These are phyloP conservation scores for Nemapogon koenigi DNA, from an alignment of 2,888 invertebrate species.

Conservation along the genomic window DNA sequence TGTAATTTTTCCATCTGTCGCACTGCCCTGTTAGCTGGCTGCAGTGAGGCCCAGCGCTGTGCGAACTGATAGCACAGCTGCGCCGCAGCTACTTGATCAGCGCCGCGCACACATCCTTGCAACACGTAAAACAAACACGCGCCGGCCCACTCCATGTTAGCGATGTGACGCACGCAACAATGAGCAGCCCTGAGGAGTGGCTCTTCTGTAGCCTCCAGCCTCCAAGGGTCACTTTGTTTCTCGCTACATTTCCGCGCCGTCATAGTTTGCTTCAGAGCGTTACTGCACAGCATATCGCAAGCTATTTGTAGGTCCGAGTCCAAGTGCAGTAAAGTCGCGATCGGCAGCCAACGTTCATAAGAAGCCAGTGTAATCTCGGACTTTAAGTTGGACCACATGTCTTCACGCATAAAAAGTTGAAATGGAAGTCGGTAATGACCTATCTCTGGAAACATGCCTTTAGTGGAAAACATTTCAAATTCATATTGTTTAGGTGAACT, in stretches of 20 bases:
- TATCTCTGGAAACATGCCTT: conserved; percentile 58
- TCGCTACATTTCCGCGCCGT: conserved; percentile 37
- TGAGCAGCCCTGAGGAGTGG: conserved; percentile 51
- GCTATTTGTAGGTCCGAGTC: conserved; percentile 50
- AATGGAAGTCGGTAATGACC: conserved; percentile 55
- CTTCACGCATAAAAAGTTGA: conserved; percentile 51
- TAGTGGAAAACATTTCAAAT: conserved; percentile 53
- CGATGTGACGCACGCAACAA: conserved; percentile 51
- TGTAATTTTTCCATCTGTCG: conserved; percentile 56
- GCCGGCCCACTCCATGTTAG: conserved; percentile 62
- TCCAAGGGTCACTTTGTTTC: conserved; percentile 47
- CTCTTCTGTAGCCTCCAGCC: conserved; percentile 44
- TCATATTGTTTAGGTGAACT: conserved; percentile 54
- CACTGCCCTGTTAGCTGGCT: conserved; percentile 53
- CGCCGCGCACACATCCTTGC: conserved; percentile 56
- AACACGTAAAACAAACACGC: conserved; percentile 58
- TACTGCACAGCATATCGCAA: conserved; percentile 60
- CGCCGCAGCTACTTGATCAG: conserved; percentile 59
- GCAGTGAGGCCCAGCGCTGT: conserved; percentile 53
- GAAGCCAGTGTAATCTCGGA: conserved; percentile 57
- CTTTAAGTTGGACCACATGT: conserved; percentile 59
- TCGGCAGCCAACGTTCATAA: conserved; percentile 53
- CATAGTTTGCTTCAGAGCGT: conserved; percentile 60
- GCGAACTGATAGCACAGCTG: conserved; percentile 58
- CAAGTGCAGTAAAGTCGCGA: conserved; percentile 41